Percentiles rank a stretch among this genome's conserved stretches.
phyloP scores from a whole-genome alignment of 53 echinoderm and acorn worm species.

The Holothuria scabra region DNA sequence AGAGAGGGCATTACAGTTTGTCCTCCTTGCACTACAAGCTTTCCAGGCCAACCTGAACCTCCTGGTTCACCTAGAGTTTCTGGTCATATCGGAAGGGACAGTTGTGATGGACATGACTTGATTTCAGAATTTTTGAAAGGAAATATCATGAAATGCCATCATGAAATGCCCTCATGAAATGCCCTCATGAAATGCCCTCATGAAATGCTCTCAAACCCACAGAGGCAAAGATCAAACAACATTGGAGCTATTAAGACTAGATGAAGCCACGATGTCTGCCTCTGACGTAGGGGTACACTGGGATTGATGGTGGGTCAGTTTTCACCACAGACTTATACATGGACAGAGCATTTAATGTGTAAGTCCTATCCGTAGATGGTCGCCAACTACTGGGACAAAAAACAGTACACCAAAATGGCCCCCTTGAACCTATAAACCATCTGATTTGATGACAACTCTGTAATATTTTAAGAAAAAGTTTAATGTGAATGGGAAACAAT shows the following conservation, averaged over 20 bases:
- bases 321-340: no score
- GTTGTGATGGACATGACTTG: slow-evolving; percentile 24
- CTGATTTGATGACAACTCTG: no score
- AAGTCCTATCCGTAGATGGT: no score
- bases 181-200: neutral
- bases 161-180: neutral
- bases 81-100: slow-evolving; percentile 12
- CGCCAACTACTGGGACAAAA: no score
- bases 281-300: slow-evolving; percentile 36
- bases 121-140: slow-evolving; percentile 2
- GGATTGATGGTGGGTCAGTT: slow-evolving; percentile 52
- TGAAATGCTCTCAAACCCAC: neutral
- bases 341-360: no score
- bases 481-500: no score
- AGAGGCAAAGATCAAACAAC: neutral
- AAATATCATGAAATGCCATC: neutral
- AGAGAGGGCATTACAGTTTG: no score
- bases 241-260: slow-evolving; percentile 23
- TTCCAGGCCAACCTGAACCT: slow-evolving; percentile 2
- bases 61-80: neutral
- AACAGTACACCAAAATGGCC: no score
- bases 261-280: neutral
- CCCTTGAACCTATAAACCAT: no score
- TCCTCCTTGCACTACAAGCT: neutral
- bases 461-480: no score